A percentile compares a stretch with the other conserved stretches of the same genome.
Conservation (phyloP, 2,888 invertebrate species). For the Cheilosia pagana region DNA sequence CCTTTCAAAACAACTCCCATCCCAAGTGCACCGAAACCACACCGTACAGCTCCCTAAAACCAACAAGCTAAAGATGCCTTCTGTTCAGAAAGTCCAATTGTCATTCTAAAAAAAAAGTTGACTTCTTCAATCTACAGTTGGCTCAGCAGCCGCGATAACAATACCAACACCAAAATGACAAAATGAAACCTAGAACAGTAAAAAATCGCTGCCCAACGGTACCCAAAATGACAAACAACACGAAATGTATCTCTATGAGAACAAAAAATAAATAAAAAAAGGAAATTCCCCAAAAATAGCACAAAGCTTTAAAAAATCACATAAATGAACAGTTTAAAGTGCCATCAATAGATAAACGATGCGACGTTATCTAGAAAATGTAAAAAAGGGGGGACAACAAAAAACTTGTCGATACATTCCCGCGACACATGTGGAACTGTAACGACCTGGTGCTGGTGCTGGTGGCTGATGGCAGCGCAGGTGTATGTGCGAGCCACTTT, state of each 20-base stretch:
- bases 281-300: slow-evolving; percentile 50
- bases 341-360: slow-evolving; percentile 75
- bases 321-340: slow-evolving; percentile 75
- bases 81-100: slow-evolving; percentile 50
- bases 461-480: slow-evolving; percentile 47
- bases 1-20: slow-evolving; percentile 13
- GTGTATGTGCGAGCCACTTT: slow-evolving; percentile 67
- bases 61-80: background rate
- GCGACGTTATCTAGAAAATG: slow-evolving; percentile 64
- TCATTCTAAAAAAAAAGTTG: slow-evolving; percentile 40
- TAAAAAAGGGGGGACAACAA: background rate
- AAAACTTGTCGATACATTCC: slow-evolving; percentile 55
- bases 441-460: slow-evolving; percentile 30
- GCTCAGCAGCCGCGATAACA: slow-evolving; percentile 42
- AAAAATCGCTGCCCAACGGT: slow-evolving; percentile 53
- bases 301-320: slow-evolving; percentile 74
- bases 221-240: slow-evolving; percentile 53
- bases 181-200: slow-evolving; percentile 61
- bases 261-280: slow-evolving; percentile 3
- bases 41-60: background rate
- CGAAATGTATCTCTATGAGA: slow-evolving; percentile 26
- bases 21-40: background rate
- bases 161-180: slow-evolving; percentile 59
- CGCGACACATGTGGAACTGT: slow-evolving; percentile 66
- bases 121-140: slow-evolving; percentile 44